Evolutionary conservation across 2,888 invertebrate genomes (phyloP).

Genomic region (Brachyptera risi): DNA sequence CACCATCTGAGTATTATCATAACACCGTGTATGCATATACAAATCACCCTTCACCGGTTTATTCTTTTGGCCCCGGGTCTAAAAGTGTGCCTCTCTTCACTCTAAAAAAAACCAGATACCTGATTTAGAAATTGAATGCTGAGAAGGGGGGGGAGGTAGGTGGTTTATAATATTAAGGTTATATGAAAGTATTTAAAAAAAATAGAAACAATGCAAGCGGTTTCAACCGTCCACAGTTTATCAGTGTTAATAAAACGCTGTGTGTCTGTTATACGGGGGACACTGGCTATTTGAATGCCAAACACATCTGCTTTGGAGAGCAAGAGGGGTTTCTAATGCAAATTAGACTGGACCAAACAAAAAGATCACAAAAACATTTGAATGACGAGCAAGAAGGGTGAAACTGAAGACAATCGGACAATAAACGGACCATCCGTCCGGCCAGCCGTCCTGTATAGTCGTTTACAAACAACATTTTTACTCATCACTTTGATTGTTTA

Average conservation of each 20-base stretch:
- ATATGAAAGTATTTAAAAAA: too few relatives aligned
- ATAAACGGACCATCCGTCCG: not conserved
- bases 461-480: not conserved
- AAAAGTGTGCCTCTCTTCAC: too few relatives aligned
- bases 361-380: conserved; percentile 13
- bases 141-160: too few relatives aligned
- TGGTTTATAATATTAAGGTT: too few relatives aligned
- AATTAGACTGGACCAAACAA: conserved; percentile 21
- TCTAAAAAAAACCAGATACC: too few relatives aligned
- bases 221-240: not conserved
- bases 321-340: conserved; percentile 9
- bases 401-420: conserved; percentile 8
- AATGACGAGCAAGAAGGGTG: conserved; percentile 12
- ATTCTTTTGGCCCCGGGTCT: too few relatives aligned
- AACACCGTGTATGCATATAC: too few relatives aligned
- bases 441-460: not conserved
- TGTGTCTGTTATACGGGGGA: not conserved
- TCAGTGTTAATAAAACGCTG: conserved; percentile 5
- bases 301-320: conserved; percentile 15
- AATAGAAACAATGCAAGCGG: not conserved
- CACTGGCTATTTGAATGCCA: conserved; percentile 13
- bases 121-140: too few relatives aligned
- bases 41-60: too few relatives aligned
- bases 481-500: too few relatives aligned
- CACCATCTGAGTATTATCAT: too few relatives aligned